phyloP scores from a whole-genome alignment of 2,888 invertebrate species.

The Seira ritae region DNA sequence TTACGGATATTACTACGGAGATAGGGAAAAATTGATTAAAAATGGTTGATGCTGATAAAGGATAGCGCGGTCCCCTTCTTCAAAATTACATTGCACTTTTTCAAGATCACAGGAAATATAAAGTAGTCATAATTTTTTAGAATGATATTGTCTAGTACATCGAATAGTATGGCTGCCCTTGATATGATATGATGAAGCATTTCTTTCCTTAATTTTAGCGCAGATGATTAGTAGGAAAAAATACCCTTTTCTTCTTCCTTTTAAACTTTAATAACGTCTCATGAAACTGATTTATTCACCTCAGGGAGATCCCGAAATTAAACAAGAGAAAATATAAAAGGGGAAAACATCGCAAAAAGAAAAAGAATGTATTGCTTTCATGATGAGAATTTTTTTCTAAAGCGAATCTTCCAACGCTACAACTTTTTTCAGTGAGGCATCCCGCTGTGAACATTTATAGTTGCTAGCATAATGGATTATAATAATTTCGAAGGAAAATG shows the following conservation, averaged over 20 bases:
- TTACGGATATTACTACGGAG: constrained; percentile 31
- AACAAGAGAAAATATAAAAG: constrained; percentile 39
- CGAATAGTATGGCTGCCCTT: not conserved
- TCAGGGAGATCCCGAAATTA: constrained; percentile 68
- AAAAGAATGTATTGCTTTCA: constrained; percentile 58
- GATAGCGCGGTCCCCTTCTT: too few species aligned
- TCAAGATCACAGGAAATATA: too few species aligned
- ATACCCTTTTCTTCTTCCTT: not conserved
- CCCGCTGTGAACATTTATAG: too few species aligned
- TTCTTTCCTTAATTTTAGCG: too few species aligned
- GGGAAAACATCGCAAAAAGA: constrained; percentile 41
- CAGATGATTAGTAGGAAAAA: too few species aligned
- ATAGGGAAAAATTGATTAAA: constrained; percentile 59
- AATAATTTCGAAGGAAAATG: too few species aligned
- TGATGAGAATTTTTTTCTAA: constrained; percentile 38
- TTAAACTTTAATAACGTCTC: constrained; percentile 57
- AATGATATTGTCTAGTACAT: not conserved
- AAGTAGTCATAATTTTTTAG: too few species aligned
- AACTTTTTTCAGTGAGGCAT: too few species aligned
- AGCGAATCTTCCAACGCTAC: too few species aligned
- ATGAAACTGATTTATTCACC: constrained; percentile 68
- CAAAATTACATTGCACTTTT: too few species aligned
- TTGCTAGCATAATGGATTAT: too few species aligned
- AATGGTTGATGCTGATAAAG: constrained; percentile 10
- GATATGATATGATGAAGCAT: too few species aligned